These are phyloP conservation scores for Cryptophagus acutangulus DNA, from an alignment of 2,888 invertebrate genomes.

Conservation along the genomic window DNA sequence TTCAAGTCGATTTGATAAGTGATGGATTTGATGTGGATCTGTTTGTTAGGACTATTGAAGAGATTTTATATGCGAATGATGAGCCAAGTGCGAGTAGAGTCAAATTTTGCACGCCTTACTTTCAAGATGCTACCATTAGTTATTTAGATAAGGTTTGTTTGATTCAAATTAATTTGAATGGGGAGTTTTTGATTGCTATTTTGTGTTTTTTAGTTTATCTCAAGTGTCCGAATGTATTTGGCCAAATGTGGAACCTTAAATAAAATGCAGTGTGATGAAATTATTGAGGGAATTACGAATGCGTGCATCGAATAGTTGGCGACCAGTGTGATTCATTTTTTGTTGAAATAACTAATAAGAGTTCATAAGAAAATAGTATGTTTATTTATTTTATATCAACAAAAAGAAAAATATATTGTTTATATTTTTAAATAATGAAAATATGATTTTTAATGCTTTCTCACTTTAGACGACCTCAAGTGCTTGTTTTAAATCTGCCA, in stretches of 20 bases:
- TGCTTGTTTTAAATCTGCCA: slow-evolving; percentile 79
- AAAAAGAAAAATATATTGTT: no score
- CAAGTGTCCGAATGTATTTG: slow-evolving; percentile 54
- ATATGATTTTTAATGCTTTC: no score
- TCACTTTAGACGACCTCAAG: no score
- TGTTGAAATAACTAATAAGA: no score
- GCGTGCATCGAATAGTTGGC: no score
- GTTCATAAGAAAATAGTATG: no score
- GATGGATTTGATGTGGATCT: slow-evolving; percentile 38
- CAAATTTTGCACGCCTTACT: slow-evolving; percentile 48
- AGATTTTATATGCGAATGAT: slow-evolving; percentile 26
- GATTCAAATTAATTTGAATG: neutral
- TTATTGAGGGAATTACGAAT: slow-evolving; percentile 32
- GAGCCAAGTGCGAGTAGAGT: slow-evolving; percentile 32
- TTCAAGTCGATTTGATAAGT: slow-evolving; percentile 22
- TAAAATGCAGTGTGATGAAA: slow-evolving; percentile 41
- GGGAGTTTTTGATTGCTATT: slow-evolving; percentile 7
- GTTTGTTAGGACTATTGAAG: slow-evolving; percentile 45
- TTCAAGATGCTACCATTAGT: slow-evolving; percentile 51
- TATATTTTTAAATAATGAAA: no score
- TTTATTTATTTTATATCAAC: no score
- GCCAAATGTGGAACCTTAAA: slow-evolving; percentile 40
- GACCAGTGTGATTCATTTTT: no score
- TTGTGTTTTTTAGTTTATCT: slow-evolving; percentile 52
- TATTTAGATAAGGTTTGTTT: slow-evolving; percentile 54